phyloP scores from a whole-genome alignment of 2,113 vertebrate genomes.

The Cyprinodon brontotheroides region DNA sequence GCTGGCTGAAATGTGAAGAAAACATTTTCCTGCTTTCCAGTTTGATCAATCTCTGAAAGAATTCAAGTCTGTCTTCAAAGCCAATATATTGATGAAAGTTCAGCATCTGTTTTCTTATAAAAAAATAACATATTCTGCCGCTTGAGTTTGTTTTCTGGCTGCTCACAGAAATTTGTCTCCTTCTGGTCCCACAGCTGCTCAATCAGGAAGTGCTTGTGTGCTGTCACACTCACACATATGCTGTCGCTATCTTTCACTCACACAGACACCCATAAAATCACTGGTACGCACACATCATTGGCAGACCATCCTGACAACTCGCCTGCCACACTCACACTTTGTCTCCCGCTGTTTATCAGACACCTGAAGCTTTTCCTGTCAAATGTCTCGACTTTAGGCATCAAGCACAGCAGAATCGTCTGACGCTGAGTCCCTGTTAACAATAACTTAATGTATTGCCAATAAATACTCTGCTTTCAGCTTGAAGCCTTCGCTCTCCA shows the following conservation, averaged over 20 bases:
- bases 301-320: conserved; percentile 20
- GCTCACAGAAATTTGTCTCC: conserved; percentile 29
- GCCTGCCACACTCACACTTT: conserved; percentile 29
- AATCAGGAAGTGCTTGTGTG: conserved; percentile 56
- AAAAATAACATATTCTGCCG: conserved; percentile 1
- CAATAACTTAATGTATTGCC: conserved; percentile 33
- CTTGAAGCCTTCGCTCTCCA: conserved; percentile 12
- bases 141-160: conserved; percentile 18
- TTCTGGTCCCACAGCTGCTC: conserved; percentile 47
- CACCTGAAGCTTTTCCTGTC: conserved; percentile 30
- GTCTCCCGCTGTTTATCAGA: conserved; percentile 28
- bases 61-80: background rate
- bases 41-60: background rate
- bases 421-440: conserved; percentile 3
- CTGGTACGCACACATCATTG: background rate
- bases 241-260: background rate
- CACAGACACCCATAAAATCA: conserved; percentile 1
- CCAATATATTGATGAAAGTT: background rate
- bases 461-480: conserved; percentile 59
- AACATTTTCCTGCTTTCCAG: background rate
- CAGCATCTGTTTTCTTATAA: background rate
- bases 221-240: conserved; percentile 19
- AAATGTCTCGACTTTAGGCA: conserved; percentile 14
- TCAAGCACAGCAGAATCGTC: conserved; percentile 24
- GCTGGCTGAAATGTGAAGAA: background rate